Evolutionary conservation across 2,797 vertebrate species (phyloP), one percentile per base, ranked within the genome.

Genomic region (Hirundo rustica): DNA sequence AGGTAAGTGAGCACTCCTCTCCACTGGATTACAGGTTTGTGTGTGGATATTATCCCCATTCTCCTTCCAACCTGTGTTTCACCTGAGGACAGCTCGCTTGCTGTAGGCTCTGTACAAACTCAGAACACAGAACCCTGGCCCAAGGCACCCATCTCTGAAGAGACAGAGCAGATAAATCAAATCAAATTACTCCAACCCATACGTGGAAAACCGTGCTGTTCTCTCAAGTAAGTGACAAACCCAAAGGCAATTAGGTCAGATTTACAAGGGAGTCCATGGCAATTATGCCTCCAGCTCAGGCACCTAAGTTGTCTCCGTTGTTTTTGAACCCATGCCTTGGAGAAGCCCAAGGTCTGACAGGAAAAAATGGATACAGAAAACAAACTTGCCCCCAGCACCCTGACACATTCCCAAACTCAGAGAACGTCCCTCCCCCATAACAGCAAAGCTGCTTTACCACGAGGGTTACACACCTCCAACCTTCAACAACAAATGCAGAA

Each of bases 1-100:
- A 50, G 70, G 88, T 53, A 72, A 95, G 89, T 7, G 27, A 94
- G 62, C 85, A 92, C 90, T 84, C 78, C 87, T 83, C 71, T 62
- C 85, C 65, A 10, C 85, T 76, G 86, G 57, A 30, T 61, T 47
- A 30, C 47, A 61, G 61, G 36, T 22, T 61, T 29, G 45, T 11
- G 32, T 13, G 5, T 38, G 26, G 54, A 26, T 42, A n/a, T 75
- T 5, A 57, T 27, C 38, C 18, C 40, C 83, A 74, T 50, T 51
- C 60, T 76, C 62, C 67, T 62, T 13, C 73, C 23, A 68, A 11
- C 30, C 48, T 13, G 60, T 2, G 1, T n/a, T 67, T 54, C 68
- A 79, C 47, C 53, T 1, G 19, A 80, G 77, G 66, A 64, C 53
- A 7, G 14, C 36, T 73, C 2, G 1, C n/a, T 20, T 16, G 61